Conservation (phyloP, 1,140 invertebrate species). For the Potamilus streckersoni region DNA sequence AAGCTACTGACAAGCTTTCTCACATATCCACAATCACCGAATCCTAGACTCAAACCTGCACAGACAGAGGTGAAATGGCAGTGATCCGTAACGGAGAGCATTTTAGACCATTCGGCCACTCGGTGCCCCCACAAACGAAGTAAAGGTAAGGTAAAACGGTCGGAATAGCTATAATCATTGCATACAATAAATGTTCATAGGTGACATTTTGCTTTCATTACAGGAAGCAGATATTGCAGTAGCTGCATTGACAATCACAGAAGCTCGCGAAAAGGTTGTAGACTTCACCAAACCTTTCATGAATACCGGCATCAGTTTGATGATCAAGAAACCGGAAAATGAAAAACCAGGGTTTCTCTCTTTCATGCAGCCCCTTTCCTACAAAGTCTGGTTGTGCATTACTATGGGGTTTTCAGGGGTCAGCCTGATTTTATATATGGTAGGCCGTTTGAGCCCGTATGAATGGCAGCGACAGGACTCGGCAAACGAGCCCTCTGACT, state of each 20-base stretch:
- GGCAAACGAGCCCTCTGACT: constrained; percentile 43
- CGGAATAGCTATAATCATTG: too few relatives aligned
- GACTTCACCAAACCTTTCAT: constrained; percentile 97
- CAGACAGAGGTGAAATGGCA: too few relatives aligned
- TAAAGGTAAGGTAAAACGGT: too few relatives aligned
- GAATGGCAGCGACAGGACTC: constrained; percentile 86
- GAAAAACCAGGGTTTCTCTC: constrained; percentile 93
- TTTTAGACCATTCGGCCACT: too few relatives aligned
- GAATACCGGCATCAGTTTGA: constrained; percentile 95
- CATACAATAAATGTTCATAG: not conserved
- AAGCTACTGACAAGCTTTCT: too few relatives aligned
- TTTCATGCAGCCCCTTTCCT: constrained; percentile 95
- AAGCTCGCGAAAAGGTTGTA: constrained; percentile 92
- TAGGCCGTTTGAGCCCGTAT: constrained; percentile 88
- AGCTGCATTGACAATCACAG: constrained; percentile 94
- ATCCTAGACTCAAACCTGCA: too few relatives aligned
- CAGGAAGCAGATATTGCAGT: constrained; percentile 97
- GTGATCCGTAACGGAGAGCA: too few relatives aligned
- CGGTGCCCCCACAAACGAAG: too few relatives aligned
- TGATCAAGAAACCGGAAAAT: constrained; percentile 97
- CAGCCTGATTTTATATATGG: constrained; percentile 88
- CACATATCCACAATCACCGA: too few relatives aligned
- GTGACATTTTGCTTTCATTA: not conserved
- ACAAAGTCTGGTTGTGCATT: constrained; percentile 97
- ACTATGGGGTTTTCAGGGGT: constrained; percentile 97